Base-by-base conservation (phyloP, 2,797 vertebrate species). In the Rhynchonycteris naso region DNA sequence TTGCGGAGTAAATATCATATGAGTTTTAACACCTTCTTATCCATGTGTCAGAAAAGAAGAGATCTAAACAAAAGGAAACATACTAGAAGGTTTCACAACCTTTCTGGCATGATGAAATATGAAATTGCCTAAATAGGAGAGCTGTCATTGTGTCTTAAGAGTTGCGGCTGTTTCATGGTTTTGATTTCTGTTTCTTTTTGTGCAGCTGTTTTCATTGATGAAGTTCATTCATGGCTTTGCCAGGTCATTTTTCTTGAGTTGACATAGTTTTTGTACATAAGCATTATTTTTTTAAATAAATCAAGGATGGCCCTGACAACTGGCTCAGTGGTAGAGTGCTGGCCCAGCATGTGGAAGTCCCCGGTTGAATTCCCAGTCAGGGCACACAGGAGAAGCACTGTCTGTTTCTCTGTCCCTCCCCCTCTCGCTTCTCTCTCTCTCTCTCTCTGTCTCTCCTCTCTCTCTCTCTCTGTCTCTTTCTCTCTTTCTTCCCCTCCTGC, bases 181-280 rank as follows among this genome's bases (percentile, higher is more conserved):
- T 66, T 58, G 75, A 65, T 47, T 30, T 61, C 68, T 78, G 2
- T 0, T 59, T 65, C 33, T 43, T 5, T 96, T 47, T 75, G n/a
- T 43, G 33, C 19, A 88, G 12, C 47, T 80, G 3, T 6, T 74
- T 69, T 47, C 2, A 14, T 50, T 83, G 71, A 68, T 43, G 22
- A 71, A 87, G 71, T 91, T 50, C 28, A 61, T 43, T 84, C 91
- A 97, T 79, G 74, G 81, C 69, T 50, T 97, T 94, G 16, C 93
- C 88, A 95, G 59, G 95, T 90, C 82, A 54, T 50, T 96, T 86
- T 95, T 97, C 95, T 86, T n/a, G 11, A 1, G 28, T 92, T 90
- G 95, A 88, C 26, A 2, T 14, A 54, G 75, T 68, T 54, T 63
- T 80, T 75, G 19, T 61, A 43, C n/a, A 58, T 84, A 59, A 61